Percentiles rank a stretch among this genome's conserved stretches.
phyloP scores from a whole-genome alignment of 2,888 invertebrate genomes.

The Leptinotarsa tumamoca region DNA sequence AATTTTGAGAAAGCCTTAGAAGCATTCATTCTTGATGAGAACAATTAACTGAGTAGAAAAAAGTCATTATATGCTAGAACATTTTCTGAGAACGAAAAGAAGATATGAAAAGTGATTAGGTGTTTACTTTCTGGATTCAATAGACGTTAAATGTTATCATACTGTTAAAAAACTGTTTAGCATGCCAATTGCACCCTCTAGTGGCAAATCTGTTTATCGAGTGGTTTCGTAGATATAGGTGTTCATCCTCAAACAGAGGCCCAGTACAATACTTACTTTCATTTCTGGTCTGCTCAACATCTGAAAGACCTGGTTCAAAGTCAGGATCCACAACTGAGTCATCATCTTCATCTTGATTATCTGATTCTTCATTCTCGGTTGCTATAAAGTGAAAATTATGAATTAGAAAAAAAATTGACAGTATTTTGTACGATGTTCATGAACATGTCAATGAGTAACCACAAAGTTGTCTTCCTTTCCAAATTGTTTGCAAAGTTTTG shows the following conservation, averaged over 20 bases:
- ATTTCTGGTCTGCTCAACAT: background rate
- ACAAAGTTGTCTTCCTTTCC: background rate
- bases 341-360: background rate
- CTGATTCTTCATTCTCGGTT: constrained; percentile 6
- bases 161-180: no score
- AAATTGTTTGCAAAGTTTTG: background rate
- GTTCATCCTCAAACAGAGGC: background rate
- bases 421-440: background rate
- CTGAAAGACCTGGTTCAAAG: constrained; percentile 10
- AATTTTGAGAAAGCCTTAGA: no score
- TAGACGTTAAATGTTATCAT: no score
- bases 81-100: no score
- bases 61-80: no score
- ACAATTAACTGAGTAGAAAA: no score
- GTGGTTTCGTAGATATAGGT: background rate
- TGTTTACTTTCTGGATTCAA: no score
- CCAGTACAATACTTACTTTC: background rate
- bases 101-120: no score
- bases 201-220: background rate
- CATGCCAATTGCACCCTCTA: no score
- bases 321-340: constrained; percentile 6
- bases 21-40: no score
- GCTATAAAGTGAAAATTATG: background rate
- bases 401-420: background rate
- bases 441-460: background rate